These are phyloP conservation scores for Limnephilus lunatus DNA, from an alignment of 2,888 invertebrate genomes.

Conservation along the genomic window DNA sequence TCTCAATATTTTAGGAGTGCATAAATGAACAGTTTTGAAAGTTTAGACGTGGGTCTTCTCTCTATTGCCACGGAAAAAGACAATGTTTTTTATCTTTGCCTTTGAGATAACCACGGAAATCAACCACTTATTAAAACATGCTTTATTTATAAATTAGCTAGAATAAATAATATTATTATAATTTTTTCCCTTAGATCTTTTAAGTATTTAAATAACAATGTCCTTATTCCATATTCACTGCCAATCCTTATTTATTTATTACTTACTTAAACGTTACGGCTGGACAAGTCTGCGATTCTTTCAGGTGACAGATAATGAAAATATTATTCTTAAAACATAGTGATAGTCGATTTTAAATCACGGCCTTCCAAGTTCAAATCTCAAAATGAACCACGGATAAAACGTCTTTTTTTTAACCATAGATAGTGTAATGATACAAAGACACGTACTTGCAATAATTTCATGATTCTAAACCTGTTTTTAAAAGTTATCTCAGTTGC, in stretches of 20 bases:
- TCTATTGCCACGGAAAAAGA: background rate
- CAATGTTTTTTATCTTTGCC: background rate
- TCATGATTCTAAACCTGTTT: background rate
- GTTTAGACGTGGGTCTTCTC: background rate
- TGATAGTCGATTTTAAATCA: background rate
- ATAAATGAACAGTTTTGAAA: background rate
- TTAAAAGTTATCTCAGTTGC: background rate
- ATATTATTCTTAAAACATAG: background rate
- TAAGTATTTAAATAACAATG: background rate
- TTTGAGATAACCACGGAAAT: background rate
- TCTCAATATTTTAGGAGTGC: background rate
- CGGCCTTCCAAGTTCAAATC: background rate
- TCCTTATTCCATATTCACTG: background rate
- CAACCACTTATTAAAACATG: background rate
- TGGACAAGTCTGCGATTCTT: background rate
- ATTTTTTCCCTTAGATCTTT: background rate
- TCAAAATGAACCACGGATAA: background rate
- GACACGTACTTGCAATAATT: background rate
- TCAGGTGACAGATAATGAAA: background rate
- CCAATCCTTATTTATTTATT: background rate
- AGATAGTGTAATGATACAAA: background rate
- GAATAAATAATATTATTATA: background rate
- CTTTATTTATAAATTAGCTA: background rate
- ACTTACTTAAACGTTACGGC: background rate
- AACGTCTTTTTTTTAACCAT: background rate